A percentile compares a stretch with the other conserved stretches of the same genome.
Evolutionary conservation across 1,140 invertebrate genomes (phyloP).

Genomic region (Papilio polyxenes): DNA sequence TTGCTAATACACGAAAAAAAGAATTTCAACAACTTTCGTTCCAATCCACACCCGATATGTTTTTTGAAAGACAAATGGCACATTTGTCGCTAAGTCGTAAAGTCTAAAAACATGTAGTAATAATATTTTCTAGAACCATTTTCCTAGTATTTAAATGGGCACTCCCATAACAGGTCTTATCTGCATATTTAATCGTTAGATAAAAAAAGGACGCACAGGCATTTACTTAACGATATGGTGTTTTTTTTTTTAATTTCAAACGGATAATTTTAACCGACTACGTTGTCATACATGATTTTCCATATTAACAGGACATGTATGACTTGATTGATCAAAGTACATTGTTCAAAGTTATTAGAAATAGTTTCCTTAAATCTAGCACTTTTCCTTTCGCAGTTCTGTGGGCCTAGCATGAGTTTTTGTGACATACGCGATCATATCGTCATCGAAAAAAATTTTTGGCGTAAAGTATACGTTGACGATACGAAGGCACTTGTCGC

Average conservation of each 20-base stretch:
- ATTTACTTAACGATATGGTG: neutral
- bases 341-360: neutral
- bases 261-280: neutral
- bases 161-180: slow-evolving; percentile 11
- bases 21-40: no score
- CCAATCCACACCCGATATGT: no score
- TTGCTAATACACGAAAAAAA: no score
- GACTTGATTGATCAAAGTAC: no score
- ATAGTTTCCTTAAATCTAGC: neutral
- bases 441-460: no score
- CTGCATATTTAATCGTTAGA: slow-evolving; percentile 1
- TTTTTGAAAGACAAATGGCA: no score
- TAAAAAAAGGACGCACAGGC: neutral
- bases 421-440: no score
- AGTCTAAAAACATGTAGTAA: neutral
- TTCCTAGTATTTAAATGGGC: neutral
- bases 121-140: neutral
- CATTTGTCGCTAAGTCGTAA: no score
- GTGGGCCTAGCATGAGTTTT: no score
- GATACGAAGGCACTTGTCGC: no score
- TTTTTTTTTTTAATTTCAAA: neutral
- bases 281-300: neutral
- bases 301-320: neutral
- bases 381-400: neutral
- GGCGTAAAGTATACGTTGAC: no score